Evolutionary conservation across 2,113 vertebrate species (phyloP).

Genomic region (Vireo altiloquus): DNA sequence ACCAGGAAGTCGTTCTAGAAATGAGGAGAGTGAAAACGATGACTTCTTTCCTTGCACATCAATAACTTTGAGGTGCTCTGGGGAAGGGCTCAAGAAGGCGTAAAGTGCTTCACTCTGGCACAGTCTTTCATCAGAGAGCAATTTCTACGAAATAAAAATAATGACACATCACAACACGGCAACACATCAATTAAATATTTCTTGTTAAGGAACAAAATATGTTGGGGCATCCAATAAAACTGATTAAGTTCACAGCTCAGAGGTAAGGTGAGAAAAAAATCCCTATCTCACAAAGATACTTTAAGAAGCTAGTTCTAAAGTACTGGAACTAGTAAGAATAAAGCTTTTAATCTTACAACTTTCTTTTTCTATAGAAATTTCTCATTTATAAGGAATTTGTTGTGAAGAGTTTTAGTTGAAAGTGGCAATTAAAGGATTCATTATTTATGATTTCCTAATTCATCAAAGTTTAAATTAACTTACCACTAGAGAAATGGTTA

Average conservation of each 20-base stretch:
- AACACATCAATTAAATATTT: not conserved
- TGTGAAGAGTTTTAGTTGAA: not conserved
- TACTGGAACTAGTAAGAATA: not conserved
- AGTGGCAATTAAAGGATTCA: not conserved
- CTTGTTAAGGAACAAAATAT: not conserved
- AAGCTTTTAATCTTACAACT: not conserved
- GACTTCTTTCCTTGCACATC: constrained; percentile 93
- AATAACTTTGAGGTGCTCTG: constrained; percentile 92
- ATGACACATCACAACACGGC: not conserved
- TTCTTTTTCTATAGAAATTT: not conserved
- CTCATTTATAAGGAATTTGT: not conserved
- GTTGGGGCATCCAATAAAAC: not conserved
- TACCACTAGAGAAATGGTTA: not conserved
- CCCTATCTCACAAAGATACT: not conserved
- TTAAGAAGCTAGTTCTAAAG: not conserved
- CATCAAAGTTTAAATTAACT: not conserved
- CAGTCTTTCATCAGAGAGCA: constrained; percentile 91
- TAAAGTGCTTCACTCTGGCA: constrained; percentile 98
- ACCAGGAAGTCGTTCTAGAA: constrained; percentile 93
- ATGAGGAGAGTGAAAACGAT: constrained; percentile 91
- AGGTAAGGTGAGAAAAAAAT: not conserved
- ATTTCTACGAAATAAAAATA: constrained; percentile 73
- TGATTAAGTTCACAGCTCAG: not conserved
- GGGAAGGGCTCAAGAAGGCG: constrained; percentile 95
- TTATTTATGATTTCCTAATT: not conserved